Evolutionary conservation across 1,140 invertebrate genomes (phyloP), one percentile per base, ranked within the genome.

Genomic region (Drosophila tsacasi): DNA sequence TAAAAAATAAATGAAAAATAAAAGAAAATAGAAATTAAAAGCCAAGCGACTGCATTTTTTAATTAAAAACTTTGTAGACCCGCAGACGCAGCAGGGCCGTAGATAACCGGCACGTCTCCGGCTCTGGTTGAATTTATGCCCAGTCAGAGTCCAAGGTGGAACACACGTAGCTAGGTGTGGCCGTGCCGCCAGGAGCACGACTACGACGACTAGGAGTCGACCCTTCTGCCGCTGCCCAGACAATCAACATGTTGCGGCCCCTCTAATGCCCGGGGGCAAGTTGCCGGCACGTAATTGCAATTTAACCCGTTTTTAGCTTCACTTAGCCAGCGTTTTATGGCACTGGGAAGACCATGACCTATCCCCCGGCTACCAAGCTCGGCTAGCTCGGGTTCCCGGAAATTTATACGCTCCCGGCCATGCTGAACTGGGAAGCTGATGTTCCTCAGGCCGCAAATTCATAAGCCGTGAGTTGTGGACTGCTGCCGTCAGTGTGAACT

Each of bases 21-120:
- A 13, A 52, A 2, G 49, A 30, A 37, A 42, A 54, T 55, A 61
- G 49, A 65, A 64, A 67, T 82, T 52, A 52, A 57, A 57, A 57
- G 19, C 54, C 54, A n/a, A 23, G 21, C 35, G 71, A 35, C 65
- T 59, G 78, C 82, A 73, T 59, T 81, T 81, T 79, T 85, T 84
- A 84, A 84, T 83, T 83, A 85, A 77, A 84, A 84, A 85, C 76
- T 83, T 83, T 83, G 58, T 60, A 79, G 46, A 44, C 42, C 80
- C 57, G 74, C 63, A 72, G 49, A 62, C 66, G 71, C 81, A 50
- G 50, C 52, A 42, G 82, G 83, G 72, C 52, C 50, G 49, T 81
- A 81, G 60, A 84, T 71, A 77, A 77, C 63, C 63, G 60, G 46
- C 64, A 35, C 40, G 61, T 50, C 25, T 49, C 52, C 30, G n/a